phyloP scores from a whole-genome alignment of 1,140 invertebrate species.

The Penaeus indicus region DNA sequence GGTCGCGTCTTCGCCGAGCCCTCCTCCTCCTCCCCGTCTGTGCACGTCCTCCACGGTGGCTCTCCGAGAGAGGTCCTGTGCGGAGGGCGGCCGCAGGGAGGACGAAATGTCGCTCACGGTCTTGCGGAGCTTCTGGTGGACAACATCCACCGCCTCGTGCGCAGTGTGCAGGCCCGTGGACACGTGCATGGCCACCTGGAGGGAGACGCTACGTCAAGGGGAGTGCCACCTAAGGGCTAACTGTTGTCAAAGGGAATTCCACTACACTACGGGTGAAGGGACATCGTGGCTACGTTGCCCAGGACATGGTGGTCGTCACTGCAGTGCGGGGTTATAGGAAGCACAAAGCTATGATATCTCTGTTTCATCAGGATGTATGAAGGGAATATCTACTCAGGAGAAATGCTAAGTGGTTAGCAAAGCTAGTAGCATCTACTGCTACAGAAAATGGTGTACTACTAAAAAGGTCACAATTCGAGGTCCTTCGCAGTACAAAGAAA shows the following conservation, averaged over 20 bases:
- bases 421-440: no score
- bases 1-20: constrained; percentile 31
- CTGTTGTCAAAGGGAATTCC: neutral
- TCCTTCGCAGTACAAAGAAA: no score
- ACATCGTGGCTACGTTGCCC: no score
- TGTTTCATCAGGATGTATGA: no score
- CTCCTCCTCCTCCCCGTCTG: constrained; percentile 12
- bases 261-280: neutral
- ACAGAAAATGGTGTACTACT: no score
- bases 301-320: no score
- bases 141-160: constrained; percentile 44
- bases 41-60: constrained; percentile 17
- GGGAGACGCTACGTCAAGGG: neutral
- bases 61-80: constrained; percentile 6
- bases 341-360: no score
- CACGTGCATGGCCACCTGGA: constrained; percentile 51
- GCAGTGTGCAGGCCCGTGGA: constrained; percentile 52
- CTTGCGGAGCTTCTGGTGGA: constrained; percentile 58
- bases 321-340: no score
- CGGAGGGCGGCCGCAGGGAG: constrained; percentile 29
- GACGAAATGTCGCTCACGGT: constrained; percentile 60
- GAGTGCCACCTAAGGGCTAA: neutral
- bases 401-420: no score
- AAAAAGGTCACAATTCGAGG: no score
- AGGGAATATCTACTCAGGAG: no score